Evolutionary conservation across 2,113 vertebrate genomes (phyloP).

Genomic region (Scartelaos histophorus): DNA sequence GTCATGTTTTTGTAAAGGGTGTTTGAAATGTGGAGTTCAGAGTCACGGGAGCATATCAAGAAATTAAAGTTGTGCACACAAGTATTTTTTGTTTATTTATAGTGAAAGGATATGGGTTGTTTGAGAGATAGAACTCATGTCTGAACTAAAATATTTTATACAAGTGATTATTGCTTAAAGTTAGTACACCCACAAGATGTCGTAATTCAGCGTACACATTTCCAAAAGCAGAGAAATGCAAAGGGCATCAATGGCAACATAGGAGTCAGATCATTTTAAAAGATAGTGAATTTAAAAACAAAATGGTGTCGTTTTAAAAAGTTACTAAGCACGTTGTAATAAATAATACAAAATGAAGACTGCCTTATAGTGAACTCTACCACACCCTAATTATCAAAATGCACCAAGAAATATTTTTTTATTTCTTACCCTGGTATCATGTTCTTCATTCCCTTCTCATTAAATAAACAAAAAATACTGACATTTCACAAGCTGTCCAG

Average conservation of each 20-base stretch:
- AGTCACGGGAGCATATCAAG: slow-evolving; percentile 4
- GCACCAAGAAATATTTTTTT: background rate
- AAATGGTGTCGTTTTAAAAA: background rate
- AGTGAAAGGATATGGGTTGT: background rate
- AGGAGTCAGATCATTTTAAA: background rate
- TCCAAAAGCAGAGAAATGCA: background rate
- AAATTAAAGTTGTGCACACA: background rate
- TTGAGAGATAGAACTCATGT: background rate
- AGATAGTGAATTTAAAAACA: background rate
- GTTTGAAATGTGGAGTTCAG: slow-evolving; percentile 36
- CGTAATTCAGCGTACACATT: background rate
- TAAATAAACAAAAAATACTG: background rate
- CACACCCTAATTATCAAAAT: background rate
- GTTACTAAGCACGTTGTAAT: background rate
- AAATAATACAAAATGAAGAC: background rate
- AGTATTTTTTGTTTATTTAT: background rate
- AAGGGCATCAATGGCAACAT: background rate
- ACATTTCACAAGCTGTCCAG: background rate
- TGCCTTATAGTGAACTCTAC: background rate
- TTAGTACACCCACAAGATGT: background rate
- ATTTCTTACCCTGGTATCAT: background rate
- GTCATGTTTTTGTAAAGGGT: slow-evolving; percentile 43
- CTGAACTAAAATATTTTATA: background rate
- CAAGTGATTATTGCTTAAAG: slow-evolving; percentile 2
- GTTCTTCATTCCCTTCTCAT: background rate